phyloP scores from a whole-genome alignment of 2,888 invertebrate species.

The Apeira syringaria region DNA sequence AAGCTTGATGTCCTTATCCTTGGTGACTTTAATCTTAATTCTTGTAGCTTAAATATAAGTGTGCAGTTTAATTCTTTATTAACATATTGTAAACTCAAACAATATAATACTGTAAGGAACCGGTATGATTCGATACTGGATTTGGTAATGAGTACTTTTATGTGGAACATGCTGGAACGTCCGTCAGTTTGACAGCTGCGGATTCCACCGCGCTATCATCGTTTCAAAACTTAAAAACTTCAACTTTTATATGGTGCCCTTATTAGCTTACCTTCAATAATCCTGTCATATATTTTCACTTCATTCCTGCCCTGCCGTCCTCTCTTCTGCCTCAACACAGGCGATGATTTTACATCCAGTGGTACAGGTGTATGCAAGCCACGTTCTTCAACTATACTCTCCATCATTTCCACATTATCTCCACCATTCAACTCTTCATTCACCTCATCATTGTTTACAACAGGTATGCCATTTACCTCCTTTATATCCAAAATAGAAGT shows the following conservation, averaged over 20 bases:
- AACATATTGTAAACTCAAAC: background rate
- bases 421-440: constrained; percentile 20
- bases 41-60: background rate
- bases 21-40: background rate
- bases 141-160: background rate
- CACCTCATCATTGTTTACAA: constrained; percentile 20
- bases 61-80: background rate
- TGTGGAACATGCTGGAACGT: too few relatives aligned
- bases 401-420: constrained; percentile 26
- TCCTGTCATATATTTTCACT: constrained; percentile 78
- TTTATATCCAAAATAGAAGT: background rate
- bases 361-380: constrained; percentile 34
- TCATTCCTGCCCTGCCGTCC: constrained; percentile 72
- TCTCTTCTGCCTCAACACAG: constrained; percentile 61
- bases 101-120: background rate
- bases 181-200: too few relatives aligned
- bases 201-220: too few relatives aligned
- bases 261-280: constrained; percentile 65
- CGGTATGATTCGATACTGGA: background rate
- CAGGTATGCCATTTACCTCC: background rate
- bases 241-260: too few relatives aligned
- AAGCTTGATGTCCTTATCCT: background rate
- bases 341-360: constrained; percentile 67
- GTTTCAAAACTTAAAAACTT: too few relatives aligned
- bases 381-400: constrained; percentile 46